phyloP scores from a whole-genome alignment of 2,113 vertebrate species.

The Amblyornis subalaris region DNA sequence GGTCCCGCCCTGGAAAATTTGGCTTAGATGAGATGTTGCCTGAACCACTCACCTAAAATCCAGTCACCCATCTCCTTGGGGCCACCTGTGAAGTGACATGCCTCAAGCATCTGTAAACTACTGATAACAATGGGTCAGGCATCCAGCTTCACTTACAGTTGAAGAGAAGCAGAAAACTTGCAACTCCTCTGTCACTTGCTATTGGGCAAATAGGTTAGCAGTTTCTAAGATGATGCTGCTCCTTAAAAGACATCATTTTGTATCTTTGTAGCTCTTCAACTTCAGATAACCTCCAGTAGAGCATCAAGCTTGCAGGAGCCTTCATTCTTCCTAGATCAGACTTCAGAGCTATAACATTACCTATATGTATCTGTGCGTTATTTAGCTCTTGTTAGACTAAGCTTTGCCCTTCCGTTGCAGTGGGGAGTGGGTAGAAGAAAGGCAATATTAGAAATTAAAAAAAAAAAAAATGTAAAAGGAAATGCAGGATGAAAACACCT shows the following conservation, averaged over 20 bases:
- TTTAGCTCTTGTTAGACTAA: constrained; percentile 41
- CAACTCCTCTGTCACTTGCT: not conserved
- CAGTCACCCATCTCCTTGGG: not conserved
- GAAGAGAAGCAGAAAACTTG: not conserved
- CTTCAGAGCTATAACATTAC: not conserved
- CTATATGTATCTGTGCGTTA: not conserved
- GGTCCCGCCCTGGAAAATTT: not conserved
- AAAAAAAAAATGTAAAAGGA: not conserved
- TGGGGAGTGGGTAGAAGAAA: constrained; percentile 14
- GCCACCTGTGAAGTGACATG: not conserved
- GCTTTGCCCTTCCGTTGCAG: constrained; percentile 16
- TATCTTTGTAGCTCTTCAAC: not conserved
- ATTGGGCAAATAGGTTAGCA: not conserved
- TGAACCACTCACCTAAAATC: not conserved
- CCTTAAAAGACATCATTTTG: constrained; percentile 3
- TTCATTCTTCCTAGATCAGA: not conserved
- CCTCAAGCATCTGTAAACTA: not conserved
- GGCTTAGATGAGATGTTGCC: rapidly evolving
- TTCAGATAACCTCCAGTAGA: constrained; percentile 8
- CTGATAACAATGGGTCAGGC: not conserved
- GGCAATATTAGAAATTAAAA: not conserved
- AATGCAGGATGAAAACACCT: not conserved
- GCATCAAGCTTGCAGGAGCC: not conserved
- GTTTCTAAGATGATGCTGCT: not conserved
- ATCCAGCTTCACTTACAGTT: not conserved